phyloP scores from a whole-genome alignment of 2,888 invertebrate species.

The Netelia inedita region DNA sequence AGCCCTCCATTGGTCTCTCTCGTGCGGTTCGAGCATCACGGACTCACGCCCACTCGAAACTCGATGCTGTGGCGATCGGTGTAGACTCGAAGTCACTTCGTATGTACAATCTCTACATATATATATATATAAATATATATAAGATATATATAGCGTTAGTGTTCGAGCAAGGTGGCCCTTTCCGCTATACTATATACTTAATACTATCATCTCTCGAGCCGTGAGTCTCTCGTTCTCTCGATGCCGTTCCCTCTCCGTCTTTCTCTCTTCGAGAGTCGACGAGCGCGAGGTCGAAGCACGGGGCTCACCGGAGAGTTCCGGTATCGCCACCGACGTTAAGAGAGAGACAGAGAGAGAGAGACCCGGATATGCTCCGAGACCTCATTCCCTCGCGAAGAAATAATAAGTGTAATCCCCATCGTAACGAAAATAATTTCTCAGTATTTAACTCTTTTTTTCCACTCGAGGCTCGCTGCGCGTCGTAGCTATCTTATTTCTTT shows the following conservation, averaged over 20 bases:
- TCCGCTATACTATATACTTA: not conserved
- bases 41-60: conserved; percentile 56
- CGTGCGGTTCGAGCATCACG: conserved; percentile 22
- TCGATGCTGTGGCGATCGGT: conserved; percentile 41
- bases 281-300: conserved; percentile 64
- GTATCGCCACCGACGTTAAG: conserved; percentile 60
- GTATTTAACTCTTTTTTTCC: not conserved
- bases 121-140: not conserved
- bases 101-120: not conserved
- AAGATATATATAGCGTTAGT: not conserved
- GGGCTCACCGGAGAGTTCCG: conserved; percentile 59
- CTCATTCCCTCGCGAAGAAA: conserved; percentile 41
- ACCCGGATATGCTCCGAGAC: conserved; percentile 64
- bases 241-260: conserved; percentile 16
- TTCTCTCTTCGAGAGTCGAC: conserved; percentile 30
- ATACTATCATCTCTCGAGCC: conserved; percentile 29
- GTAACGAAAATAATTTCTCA: conserved; percentile 21
- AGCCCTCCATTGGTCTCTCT: conserved; percentile 17
- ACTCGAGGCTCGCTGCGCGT: not conserved
- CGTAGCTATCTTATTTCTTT: not conserved
- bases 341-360: conserved; percentile 12
- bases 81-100: conserved; percentile 33
- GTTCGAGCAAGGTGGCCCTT: conserved; percentile 30
- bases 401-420: conserved; percentile 36
- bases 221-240: conserved; percentile 24